A percentile compares a stretch with the other conserved stretches of the same genome.
Conservation (phyloP, 1,140 invertebrate species). For the Megathymus violae region DNA sequence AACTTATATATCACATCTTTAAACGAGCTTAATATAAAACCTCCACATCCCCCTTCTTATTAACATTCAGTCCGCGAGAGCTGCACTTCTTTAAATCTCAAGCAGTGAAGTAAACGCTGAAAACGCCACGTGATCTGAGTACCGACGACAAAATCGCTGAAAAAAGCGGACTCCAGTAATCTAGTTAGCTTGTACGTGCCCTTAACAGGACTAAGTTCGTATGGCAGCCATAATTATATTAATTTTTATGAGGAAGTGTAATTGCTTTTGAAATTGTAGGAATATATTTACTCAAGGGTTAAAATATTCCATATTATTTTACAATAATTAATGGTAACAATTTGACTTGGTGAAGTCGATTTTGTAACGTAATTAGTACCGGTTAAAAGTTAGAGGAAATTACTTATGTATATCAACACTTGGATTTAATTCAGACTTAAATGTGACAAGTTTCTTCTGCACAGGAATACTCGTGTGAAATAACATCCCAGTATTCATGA, state of each 20-base stretch:
- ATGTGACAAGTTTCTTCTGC: too few species aligned
- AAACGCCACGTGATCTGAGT: slow-evolving; percentile 36
- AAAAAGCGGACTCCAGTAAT: slow-evolving; percentile 24
- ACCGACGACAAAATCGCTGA: slow-evolving; percentile 4
- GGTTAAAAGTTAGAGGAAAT: too few species aligned
- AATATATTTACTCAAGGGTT: neutral
- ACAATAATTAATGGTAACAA: too few species aligned
- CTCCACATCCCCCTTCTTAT: slow-evolving; percentile 1
- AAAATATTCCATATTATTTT: too few species aligned
- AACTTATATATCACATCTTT: slow-evolving; percentile 4
- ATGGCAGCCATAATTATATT: slow-evolving; percentile 14
- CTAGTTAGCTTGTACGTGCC: slow-evolving; percentile 25
- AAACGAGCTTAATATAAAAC: slow-evolving; percentile 5
- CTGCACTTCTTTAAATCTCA: slow-evolving; percentile 44
- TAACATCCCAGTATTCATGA: too few species aligned
- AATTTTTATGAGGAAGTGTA: slow-evolving; percentile 4
- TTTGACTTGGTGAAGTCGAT: too few species aligned
- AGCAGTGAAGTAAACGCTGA: slow-evolving; percentile 39
- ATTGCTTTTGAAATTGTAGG: neutral
- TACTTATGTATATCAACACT: too few species aligned
- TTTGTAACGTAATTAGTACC: too few species aligned
- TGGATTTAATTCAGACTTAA: too few species aligned
- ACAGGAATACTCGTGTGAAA: too few species aligned
- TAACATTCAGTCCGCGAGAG: slow-evolving; percentile 33
- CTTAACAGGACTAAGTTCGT: slow-evolving; percentile 19